Conservation (phyloP, 2,888 invertebrate species). For the Archips crataeganus region DNA sequence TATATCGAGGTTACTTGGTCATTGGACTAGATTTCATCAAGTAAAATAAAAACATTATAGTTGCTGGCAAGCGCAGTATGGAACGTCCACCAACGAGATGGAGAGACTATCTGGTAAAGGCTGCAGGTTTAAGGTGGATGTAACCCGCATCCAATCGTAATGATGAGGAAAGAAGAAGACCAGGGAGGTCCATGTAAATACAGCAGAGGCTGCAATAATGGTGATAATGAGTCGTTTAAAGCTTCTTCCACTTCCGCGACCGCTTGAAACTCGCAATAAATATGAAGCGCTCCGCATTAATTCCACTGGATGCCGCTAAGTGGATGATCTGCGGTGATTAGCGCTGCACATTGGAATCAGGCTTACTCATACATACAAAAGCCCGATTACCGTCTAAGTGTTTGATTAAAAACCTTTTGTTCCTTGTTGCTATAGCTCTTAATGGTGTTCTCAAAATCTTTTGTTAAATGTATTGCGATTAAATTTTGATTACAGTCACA, state of each 20-base stretch:
- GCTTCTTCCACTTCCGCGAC: constrained; percentile 21
- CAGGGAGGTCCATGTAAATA: too few relatives aligned
- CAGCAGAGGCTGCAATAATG: too few relatives aligned
- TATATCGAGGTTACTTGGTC: too few relatives aligned
- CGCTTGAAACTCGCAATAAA: constrained; percentile 39
- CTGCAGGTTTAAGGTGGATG: too few relatives aligned
- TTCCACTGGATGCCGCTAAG: constrained; percentile 65
- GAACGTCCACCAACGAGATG: too few relatives aligned
- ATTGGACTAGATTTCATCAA: too few relatives aligned
- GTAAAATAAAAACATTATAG: too few relatives aligned
- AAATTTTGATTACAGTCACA: neutral
- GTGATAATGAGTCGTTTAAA: too few relatives aligned
- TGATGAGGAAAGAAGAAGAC: too few relatives aligned
- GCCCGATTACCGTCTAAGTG: constrained; percentile 28
- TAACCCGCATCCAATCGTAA: too few relatives aligned
- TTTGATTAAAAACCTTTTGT: constrained; percentile 30
- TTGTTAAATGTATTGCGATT: neutral
- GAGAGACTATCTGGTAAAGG: too few relatives aligned
- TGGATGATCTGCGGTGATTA: constrained; percentile 73
- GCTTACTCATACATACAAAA: constrained; percentile 42
- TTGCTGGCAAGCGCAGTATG: too few relatives aligned
- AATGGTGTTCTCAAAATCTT: neutral
- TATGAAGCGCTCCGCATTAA: constrained; percentile 62
- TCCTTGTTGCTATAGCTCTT: neutral
- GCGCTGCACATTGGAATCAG: constrained; percentile 65